Percentiles rank a stretch among this genome's conserved stretches.
These are phyloP conservation scores for Gadopsis marmoratus DNA, from an alignment of 2,797 vertebrate species.

Conservation along the genomic window DNA sequence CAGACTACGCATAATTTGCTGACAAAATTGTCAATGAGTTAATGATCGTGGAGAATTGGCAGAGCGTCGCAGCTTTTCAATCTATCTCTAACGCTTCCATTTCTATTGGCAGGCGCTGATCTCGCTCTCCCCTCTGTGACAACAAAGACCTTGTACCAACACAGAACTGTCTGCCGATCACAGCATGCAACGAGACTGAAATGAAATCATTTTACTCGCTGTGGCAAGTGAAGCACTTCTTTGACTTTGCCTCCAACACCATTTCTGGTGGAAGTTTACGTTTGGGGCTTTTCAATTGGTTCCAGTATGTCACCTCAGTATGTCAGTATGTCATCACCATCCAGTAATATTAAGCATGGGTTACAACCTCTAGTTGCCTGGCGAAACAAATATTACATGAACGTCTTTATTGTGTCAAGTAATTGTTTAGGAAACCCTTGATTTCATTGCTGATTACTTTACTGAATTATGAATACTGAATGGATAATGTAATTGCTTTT, in stretches of 20 bases:
- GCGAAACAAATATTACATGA: neutral
- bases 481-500: neutral
- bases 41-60: slow-evolving; percentile 73
- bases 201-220: slow-evolving; percentile 28
- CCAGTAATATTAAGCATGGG: neutral
- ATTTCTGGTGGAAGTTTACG: slow-evolving; percentile 12
- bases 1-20: slow-evolving; percentile 70
- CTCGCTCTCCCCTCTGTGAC: slow-evolving; percentile 45
- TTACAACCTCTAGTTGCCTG: neutral
- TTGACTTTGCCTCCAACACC: slow-evolving; percentile 19
- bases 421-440: neutral
- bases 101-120: slow-evolving; percentile 65
- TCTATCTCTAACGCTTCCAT: slow-evolving; percentile 68
- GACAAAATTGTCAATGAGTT: slow-evolving; percentile 78
- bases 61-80: slow-evolving; percentile 60
- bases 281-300: slow-evolving; percentile 10
- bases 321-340: too few relatives aligned
- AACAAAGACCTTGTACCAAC: slow-evolving; percentile 55
- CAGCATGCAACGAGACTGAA: slow-evolving; percentile 16
- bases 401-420: neutral
- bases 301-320: neutral
- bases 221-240: slow-evolving; percentile 21
- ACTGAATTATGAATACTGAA: neutral
- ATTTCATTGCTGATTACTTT: neutral
- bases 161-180: slow-evolving; percentile 40